Percentiles rank a stretch among this genome's conserved stretches.
Conservation (phyloP, 2,888 invertebrate genomes). For the Drosophila emarginata region DNA sequence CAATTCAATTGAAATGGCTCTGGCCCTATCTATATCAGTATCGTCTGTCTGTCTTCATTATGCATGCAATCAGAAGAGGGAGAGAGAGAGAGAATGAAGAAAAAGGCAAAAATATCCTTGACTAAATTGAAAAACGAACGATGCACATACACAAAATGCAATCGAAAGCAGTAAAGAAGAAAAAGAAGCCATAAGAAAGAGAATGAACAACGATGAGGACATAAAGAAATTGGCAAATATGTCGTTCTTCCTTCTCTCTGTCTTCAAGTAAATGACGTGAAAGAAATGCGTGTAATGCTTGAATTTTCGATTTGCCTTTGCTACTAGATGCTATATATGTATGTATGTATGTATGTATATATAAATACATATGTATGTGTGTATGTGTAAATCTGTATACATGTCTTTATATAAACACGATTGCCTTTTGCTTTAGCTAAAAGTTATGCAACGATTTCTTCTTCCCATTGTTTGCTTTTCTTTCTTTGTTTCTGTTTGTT, state of each 20-base stretch:
- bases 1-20: conserved; percentile 57
- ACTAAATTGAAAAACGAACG: conserved; percentile 51
- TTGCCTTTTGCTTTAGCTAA: not conserved
- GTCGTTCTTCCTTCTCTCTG: not conserved
- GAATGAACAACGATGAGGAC: not conserved
- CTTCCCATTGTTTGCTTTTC: not conserved
- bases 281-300: conserved; percentile 53
- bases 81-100: conserved; percentile 23
- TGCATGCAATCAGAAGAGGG: conserved; percentile 53
- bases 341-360: not conserved
- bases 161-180: not conserved
- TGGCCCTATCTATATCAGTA: conserved; percentile 42
- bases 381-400: not conserved
- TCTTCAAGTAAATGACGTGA: conserved; percentile 43
- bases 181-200: not conserved
- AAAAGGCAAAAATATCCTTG: conserved; percentile 31
- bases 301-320: conserved; percentile 7
- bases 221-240: not conserved
- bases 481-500: not conserved
- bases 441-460: conserved; percentile 2
- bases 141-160: not conserved
- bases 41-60: conserved; percentile 60
- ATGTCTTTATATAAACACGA: not conserved
- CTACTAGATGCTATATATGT: not conserved
- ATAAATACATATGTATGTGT: no score